Percentiles rank a stretch among this genome's conserved stretches.
Evolutionary conservation across 2,113 vertebrate species (phyloP).

Genomic region (Sorex fumeus): DNA sequence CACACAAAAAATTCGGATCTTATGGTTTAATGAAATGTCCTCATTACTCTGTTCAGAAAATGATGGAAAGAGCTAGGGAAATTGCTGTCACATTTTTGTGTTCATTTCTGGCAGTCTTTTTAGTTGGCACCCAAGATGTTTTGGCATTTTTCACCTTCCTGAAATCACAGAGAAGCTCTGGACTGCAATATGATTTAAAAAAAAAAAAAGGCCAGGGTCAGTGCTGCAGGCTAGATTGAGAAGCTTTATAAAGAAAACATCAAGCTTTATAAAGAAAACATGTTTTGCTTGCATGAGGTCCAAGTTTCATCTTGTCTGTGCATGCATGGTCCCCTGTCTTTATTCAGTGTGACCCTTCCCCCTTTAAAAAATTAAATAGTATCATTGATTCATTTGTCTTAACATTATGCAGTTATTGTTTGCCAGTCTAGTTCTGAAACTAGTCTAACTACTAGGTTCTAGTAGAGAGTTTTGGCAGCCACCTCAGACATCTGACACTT

Average conservation of each 20-base stretch:
- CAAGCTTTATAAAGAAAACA: background rate
- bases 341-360: background rate
- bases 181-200: background rate
- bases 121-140: background rate
- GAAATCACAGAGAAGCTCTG: background rate
- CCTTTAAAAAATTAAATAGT: no score
- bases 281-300: background rate
- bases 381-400: background rate
- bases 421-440: constrained; percentile 24
- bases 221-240: background rate
- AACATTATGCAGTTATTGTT: background rate
- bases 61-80: background rate
- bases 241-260: background rate
- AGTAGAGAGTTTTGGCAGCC: background rate
- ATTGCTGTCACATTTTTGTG: background rate
- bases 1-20: background rate
- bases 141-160: constrained; percentile 39
- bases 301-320: background rate
- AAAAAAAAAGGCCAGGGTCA: background rate
- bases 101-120: background rate
- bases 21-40: background rate
- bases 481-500: constrained; percentile 32
- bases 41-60: constrained; percentile 50
- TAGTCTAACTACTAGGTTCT: background rate
- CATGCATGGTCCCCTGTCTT: background rate